These are phyloP conservation scores for Cossypha dichroa DNA, from an alignment of 2,797 vertebrate species.

Conservation along the genomic window DNA sequence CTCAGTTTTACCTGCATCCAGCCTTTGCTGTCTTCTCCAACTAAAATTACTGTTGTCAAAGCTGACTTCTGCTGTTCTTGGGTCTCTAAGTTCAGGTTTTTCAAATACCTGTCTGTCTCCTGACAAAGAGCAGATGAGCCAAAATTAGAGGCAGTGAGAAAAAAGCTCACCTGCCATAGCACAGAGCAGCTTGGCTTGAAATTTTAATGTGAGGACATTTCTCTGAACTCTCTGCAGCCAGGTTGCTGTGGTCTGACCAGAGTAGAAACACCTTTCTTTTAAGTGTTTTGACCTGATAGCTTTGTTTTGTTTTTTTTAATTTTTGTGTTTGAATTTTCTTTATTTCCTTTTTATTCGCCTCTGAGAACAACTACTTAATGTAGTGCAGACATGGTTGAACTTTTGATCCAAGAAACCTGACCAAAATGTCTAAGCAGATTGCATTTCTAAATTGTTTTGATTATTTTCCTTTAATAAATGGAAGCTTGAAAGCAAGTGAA, in stretches of 20 bases:
- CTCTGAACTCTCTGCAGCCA: background rate
- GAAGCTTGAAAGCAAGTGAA: background rate
- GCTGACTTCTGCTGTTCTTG: background rate
- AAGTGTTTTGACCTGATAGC: background rate
- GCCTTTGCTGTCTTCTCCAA: background rate
- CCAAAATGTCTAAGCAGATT: background rate
- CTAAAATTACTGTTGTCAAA: background rate
- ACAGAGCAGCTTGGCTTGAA: background rate
- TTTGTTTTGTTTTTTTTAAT: background rate
- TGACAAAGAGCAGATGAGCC: background rate
- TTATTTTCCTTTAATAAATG: background rate
- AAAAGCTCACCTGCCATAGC: background rate
- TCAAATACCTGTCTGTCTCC: background rate
- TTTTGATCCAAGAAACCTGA: background rate
- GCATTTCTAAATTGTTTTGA: background rate
- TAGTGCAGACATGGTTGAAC: background rate
- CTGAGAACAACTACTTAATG: background rate
- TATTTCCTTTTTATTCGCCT: background rate
- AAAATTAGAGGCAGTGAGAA: background rate
- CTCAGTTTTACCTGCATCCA: background rate
- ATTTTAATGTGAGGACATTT: background rate
- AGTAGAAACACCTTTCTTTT: background rate
- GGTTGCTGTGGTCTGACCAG: background rate
- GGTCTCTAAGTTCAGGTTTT: background rate
- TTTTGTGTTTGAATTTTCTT: background rate